A percentile compares a stretch with the other conserved stretches of the same genome.
Conservation (phyloP, 2,888 invertebrate species). For the Elegia similella region DNA sequence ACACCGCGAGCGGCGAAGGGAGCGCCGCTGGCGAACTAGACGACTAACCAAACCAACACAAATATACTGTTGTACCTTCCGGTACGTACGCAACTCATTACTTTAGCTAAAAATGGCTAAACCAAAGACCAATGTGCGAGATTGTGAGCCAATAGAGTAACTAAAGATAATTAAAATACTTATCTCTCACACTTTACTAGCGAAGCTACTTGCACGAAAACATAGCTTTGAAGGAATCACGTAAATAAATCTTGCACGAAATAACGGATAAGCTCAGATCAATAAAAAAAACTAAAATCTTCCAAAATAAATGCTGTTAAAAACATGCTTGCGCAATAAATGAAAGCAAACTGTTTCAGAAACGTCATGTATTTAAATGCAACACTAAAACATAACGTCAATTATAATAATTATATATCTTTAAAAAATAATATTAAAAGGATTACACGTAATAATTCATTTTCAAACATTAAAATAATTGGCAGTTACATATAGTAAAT, state of each 20-base stretch:
- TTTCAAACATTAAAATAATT: constrained; percentile 53
- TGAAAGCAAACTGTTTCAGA: constrained; percentile 50
- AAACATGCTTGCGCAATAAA: constrained; percentile 55
- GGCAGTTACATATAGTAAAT: constrained; percentile 58
- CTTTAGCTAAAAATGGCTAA: constrained; percentile 36
- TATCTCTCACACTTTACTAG: constrained; percentile 36
- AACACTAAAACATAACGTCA: constrained; percentile 71
- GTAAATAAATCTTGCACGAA: constrained; percentile 37
- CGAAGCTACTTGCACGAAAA: constrained; percentile 74
- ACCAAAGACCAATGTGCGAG: constrained; percentile 45
- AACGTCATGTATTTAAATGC: constrained; percentile 73
- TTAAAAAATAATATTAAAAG: constrained; percentile 44
- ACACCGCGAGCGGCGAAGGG: constrained; percentile 64
- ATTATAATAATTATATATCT: constrained; percentile 57
- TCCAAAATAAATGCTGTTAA: constrained; percentile 77
- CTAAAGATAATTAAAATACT: neutral
- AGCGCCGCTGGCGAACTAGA: constrained; percentile 65
- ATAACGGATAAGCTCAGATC: constrained; percentile 37
- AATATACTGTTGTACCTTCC: constrained; percentile 56
- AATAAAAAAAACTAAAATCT: constrained; percentile 60
- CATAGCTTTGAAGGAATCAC: constrained; percentile 35
- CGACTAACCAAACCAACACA: constrained; percentile 77
- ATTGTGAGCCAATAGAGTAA: constrained; percentile 21
- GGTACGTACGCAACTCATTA: constrained; percentile 44
- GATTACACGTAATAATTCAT: constrained; percentile 43